phyloP scores from a whole-genome alignment of 1,140 invertebrate species.

The Drosophila ananassae region DNA sequence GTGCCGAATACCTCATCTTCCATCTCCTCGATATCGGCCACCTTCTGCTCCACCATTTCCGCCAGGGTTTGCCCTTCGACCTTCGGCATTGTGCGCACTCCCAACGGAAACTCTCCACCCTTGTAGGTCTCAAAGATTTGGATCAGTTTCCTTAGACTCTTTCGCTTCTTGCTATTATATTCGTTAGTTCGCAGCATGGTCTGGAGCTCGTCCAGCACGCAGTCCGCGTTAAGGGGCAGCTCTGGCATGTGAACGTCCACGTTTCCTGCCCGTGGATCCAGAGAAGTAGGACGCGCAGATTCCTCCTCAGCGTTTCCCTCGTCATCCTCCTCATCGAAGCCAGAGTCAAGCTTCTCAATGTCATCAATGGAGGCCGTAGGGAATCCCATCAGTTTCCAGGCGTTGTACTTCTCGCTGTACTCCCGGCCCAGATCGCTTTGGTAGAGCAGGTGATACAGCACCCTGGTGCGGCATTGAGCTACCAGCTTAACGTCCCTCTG shows the following conservation, averaged over 20 bases:
- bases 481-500: conserved; percentile 86
- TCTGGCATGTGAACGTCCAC: conserved; percentile 90
- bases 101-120: conserved; percentile 87
- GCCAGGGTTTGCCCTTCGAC: conserved; percentile 48
- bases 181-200: conserved; percentile 62
- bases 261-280: conserved; percentile 92
- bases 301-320: conserved; percentile 52
- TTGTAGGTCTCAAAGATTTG: conserved; percentile 84
- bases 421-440: conserved; percentile 90
- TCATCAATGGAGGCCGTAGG: conserved; percentile 87
- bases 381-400: conserved; percentile 89
- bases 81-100: conserved; percentile 85
- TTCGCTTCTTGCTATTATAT: conserved; percentile 69
- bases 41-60: conserved; percentile 74
- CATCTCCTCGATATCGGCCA: conserved; percentile 61
- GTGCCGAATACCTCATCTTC: conserved; percentile 69
- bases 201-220: conserved; percentile 70
- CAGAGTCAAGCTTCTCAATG: conserved; percentile 84
- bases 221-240: conserved; percentile 86
- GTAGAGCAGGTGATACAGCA: conserved; percentile 89
- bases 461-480: conserved; percentile 85
- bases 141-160: conserved; percentile 63
- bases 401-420: conserved; percentile 88
- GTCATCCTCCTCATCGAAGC: conserved; percentile 75
- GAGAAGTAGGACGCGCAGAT: conserved; percentile 30